These are phyloP conservation scores for Phorcus lineatus DNA, from an alignment of 2,888 invertebrate species.

Conservation along the genomic window DNA sequence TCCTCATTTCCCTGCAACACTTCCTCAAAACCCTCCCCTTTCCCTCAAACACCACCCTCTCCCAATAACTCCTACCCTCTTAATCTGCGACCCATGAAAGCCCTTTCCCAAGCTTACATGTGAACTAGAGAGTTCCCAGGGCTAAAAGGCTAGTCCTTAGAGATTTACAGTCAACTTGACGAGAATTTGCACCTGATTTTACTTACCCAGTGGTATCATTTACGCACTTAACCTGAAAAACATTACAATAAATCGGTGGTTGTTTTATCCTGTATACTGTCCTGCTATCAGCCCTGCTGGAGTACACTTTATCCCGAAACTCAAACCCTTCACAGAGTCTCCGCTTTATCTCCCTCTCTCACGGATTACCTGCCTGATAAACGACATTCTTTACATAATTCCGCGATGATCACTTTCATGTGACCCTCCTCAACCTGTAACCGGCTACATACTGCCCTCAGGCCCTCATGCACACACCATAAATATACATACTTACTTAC, in stretches of 20 bases:
- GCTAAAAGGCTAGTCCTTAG: too few relatives aligned
- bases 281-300: neutral
- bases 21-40: too few relatives aligned
- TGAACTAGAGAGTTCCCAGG: neutral
- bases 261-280: neutral
- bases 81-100: neutral
- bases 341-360: neutral
- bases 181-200: neutral
- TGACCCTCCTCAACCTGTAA: neutral
- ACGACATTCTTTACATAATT: constrained; percentile 18
- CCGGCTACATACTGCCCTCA: too few relatives aligned
- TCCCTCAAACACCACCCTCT: too few relatives aligned
- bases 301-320: too few relatives aligned
- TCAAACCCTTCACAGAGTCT: too few relatives aligned
- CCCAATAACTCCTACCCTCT: too few relatives aligned
- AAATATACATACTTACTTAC: too few relatives aligned
- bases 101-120: neutral
- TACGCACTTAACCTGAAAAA: neutral
- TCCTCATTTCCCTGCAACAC: too few relatives aligned
- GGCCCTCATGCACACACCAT: too few relatives aligned
- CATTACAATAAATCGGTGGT: neutral
- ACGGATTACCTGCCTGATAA: constrained; percentile 2
- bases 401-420: constrained; percentile 14
- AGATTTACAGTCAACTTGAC: neutral
- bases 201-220: neutral